A percentile compares a stretch with the other conserved stretches of the same genome.
These are phyloP conservation scores for Tribolium castaneum DNA, from an alignment of 1,140 invertebrate species.

Conservation along the genomic window DNA sequence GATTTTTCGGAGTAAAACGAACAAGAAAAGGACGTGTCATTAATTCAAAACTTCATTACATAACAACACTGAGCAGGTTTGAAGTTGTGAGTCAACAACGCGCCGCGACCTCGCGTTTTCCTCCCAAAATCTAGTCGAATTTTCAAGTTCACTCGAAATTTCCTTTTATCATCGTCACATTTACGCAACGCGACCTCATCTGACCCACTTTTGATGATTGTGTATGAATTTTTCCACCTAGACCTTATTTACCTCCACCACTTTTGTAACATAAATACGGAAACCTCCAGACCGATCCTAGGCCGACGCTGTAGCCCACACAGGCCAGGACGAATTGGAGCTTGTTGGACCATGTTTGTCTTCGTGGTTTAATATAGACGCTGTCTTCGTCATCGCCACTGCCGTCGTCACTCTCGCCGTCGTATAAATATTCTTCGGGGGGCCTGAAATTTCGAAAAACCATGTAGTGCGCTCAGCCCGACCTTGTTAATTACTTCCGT, in stretches of 20 bases:
- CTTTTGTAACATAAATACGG: slow-evolving; percentile 87
- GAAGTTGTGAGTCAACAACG: not conserved
- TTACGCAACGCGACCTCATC: slow-evolving; percentile 1
- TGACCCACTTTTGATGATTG: not conserved
- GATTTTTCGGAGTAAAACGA: not conserved
- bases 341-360: slow-evolving; percentile 90
- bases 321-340: slow-evolving; percentile 91
- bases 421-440: slow-evolving; percentile 74
- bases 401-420: slow-evolving; percentile 73
- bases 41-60: not conserved
- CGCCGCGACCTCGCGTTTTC: not conserved
- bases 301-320: slow-evolving; percentile 91
- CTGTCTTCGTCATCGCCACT: slow-evolving; percentile 71
- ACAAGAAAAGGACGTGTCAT: not conserved
- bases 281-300: slow-evolving; percentile 93
- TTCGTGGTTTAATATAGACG: slow-evolving; percentile 76
- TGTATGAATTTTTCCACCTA: slow-evolving; percentile 6
- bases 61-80: not conserved
- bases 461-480: not conserved
- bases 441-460: slow-evolving; percentile 65
- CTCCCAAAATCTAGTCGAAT: not conserved
- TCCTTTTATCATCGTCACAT: not conserved
- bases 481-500: slow-evolving; percentile 33
- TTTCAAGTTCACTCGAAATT: slow-evolving; percentile 5
- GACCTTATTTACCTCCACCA: slow-evolving; percentile 75